These are phyloP conservation scores for Drosophila micromelanica DNA, from an alignment of 1,140 invertebrate species.

Conservation along the genomic window DNA sequence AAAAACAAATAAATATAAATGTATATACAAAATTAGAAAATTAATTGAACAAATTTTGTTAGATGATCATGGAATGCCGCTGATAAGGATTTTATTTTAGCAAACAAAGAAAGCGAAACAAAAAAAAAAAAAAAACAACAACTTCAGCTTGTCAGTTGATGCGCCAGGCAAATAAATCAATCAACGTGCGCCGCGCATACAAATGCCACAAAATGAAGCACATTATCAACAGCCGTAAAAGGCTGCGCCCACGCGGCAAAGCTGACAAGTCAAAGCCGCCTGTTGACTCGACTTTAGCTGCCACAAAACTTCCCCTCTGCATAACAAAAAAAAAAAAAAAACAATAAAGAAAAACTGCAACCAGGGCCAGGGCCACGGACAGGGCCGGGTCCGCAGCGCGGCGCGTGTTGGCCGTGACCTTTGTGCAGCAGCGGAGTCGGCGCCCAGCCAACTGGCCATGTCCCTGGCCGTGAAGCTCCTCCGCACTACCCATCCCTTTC, in stretches of 20 bases:
- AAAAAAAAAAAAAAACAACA: too few species aligned
- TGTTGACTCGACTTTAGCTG: constrained; percentile 7
- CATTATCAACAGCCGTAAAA: constrained; percentile 34
- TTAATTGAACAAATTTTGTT: constrained; percentile 41
- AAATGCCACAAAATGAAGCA: constrained; percentile 38
- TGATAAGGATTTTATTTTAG: constrained; percentile 40
- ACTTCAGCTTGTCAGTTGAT: constrained; percentile 48
- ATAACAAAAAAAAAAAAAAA: too few species aligned
- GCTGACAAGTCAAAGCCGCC: constrained; percentile 36
- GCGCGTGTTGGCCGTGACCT: constrained; percentile 63
- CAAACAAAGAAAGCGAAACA: too few species aligned
- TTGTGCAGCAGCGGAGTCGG: constrained; percentile 74
- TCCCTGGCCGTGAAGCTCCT: constrained; percentile 10
- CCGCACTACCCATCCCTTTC: not conserved
- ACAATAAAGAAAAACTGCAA: too few species aligned
- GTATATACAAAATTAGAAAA: constrained; percentile 28
- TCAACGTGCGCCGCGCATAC: constrained; percentile 28
- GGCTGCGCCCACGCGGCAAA: constrained; percentile 24
- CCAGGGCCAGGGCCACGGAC: constrained; percentile 8
- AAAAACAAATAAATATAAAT: too few species aligned
- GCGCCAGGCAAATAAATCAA: constrained; percentile 16
- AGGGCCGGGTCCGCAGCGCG: constrained; percentile 23
- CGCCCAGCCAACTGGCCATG: constrained; percentile 62
- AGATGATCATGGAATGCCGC: constrained; percentile 55
- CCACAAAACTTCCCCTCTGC: too few species aligned